Percentiles rank a stretch among this genome's conserved stretches.
Conservation (phyloP, 2,888 invertebrate genomes). For the Pyralis farinalis region DNA sequence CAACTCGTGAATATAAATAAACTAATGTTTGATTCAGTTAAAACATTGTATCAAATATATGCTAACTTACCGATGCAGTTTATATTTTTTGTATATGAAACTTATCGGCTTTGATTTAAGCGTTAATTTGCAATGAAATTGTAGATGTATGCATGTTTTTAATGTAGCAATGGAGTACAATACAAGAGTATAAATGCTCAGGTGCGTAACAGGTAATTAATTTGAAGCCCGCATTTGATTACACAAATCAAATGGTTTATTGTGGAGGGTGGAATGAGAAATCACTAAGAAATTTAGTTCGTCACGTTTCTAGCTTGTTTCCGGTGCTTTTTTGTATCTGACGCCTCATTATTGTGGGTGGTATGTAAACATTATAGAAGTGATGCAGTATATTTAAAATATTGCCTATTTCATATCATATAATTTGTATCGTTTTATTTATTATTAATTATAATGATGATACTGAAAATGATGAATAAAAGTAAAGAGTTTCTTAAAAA, state of each 20-base stretch:
- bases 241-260: slow-evolving; percentile 77
- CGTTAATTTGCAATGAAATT: background rate
- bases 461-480: too few species aligned
- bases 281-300: slow-evolving; percentile 78
- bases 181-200: slow-evolving; percentile 64
- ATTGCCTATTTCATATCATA: too few species aligned
- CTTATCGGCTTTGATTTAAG: background rate
- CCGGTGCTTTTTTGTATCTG: slow-evolving; percentile 65
- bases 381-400: too few species aligned
- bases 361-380: background rate
- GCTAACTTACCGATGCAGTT: slow-evolving; percentile 11
- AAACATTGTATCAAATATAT: background rate
- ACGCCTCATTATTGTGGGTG: slow-evolving; percentile 53
- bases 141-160: background rate
- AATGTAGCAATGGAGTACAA: slow-evolving; percentile 24
- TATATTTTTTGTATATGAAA: slow-evolving; percentile 2
- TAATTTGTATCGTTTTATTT: too few species aligned
- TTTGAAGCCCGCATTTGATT: slow-evolving; percentile 79
- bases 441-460: too few species aligned
- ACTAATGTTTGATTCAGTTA: background rate
- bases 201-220: slow-evolving; percentile 81
- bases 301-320: slow-evolving; percentile 72
- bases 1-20: background rate
- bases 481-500: too few species aligned
- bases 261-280: slow-evolving; percentile 74